Percentiles rank a stretch among this genome's conserved stretches.
phyloP scores from a whole-genome alignment of 2,113 vertebrate species.

The Sardina pilchardus region DNA sequence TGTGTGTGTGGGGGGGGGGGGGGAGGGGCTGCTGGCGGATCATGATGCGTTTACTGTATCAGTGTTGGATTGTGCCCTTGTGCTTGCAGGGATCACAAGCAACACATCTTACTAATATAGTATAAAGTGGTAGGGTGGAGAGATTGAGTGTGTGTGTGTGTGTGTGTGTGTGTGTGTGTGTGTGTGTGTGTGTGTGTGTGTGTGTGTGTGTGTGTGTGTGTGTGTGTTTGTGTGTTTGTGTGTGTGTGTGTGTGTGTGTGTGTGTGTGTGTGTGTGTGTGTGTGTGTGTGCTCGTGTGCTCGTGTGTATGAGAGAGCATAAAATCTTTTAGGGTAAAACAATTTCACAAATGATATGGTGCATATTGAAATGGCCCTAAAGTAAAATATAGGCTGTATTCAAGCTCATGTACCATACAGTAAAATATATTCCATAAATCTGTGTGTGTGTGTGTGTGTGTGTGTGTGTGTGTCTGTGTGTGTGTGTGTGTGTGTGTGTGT shows the following conservation, averaged over 20 bases:
- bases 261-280: neutral
- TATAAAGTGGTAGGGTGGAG: neutral
- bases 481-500: neutral
- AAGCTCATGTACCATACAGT: neutral
- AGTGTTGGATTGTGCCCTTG: too few relatives aligned
- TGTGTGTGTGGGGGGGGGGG: neutral
- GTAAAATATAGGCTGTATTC: neutral
- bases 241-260: neutral
- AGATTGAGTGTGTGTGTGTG: neutral
- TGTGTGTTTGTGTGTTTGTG: neutral
- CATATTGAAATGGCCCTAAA: neutral
- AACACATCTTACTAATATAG: too few relatives aligned
- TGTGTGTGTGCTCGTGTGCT: neutral
- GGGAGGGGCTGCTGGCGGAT: too few relatives aligned
- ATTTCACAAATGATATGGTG: neutral
- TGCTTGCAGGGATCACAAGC: too few relatives aligned
- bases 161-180: neutral
- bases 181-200: neutral
- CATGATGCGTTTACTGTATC: too few relatives aligned
- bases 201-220: neutral
- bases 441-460: neutral
- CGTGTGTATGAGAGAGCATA: neutral
- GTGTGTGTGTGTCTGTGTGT: neutral
- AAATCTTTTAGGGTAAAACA: neutral
- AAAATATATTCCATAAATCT: neutral